Base-by-base conservation (phyloP, 2,113 vertebrate genomes). In the Hassar affinis region DNA sequence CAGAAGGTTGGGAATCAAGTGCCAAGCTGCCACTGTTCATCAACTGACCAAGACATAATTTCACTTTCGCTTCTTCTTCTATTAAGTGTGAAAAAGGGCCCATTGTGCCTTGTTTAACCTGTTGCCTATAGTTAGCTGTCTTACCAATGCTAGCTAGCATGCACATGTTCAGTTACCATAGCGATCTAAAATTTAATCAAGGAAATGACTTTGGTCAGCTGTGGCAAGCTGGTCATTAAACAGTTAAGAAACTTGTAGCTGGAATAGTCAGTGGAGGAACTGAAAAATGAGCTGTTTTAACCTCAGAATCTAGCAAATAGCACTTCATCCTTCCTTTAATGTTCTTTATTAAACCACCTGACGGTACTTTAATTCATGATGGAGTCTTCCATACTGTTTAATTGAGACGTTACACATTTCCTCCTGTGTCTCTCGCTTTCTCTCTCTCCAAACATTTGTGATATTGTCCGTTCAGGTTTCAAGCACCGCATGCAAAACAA, bases 51-150 rank as follows among this genome's bases (percentile, higher is more conserved):
- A 1, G 42, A n/a, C 47, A 49, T 22, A 72, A 74, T 47, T 74
- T 74, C n/a, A 51, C 15, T 27, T 6, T 42, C n/a, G n/a, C n/a
- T n/a, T 49, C 18, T 66, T 11, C 25, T 75, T 51, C 1, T 51
- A 18, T 3, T 52, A 20, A 75, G n/a, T 33, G 15, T 22, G 49
- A 22, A 42, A 33, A 75, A 76, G 27, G 72, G 49, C 42, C 72
- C 17, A 33, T 76, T 35, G 49, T 35, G 71, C 71, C 71, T 74
- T 30, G n/a, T 47, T 74, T 74, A 51, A 54, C 18, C 49, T 75
- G 72, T n/a, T 75, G 14, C 27, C 72, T 54, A 30, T 74, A 51
- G 25, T 51, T 10, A 51, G 6, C 25, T 51, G n/a, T 75, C 72
- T 20, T 54, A 20, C 27, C 20, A 54, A 54, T 76, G 49, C 4